phyloP scores from a whole-genome alignment of 1,140 invertebrate genomes.

The Orius insidiosus region DNA sequence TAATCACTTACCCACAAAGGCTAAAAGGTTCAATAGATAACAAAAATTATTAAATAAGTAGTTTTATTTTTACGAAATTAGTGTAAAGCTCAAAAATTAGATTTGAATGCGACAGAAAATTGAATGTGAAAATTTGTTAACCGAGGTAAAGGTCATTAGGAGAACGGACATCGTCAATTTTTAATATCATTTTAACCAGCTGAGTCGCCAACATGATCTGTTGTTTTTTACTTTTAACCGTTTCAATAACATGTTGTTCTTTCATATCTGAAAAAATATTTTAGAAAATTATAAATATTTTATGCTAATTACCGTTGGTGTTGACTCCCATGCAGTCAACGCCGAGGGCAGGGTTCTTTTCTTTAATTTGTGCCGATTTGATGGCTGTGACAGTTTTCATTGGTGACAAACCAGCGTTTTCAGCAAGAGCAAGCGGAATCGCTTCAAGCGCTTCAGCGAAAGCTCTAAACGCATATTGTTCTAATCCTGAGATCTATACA shows the following conservation, averaged over 20 bases:
- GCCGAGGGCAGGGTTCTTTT: slow-evolving; percentile 75
- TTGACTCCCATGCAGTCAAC: slow-evolving; percentile 88
- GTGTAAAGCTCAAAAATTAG: too few relatives aligned
- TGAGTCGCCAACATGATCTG: slow-evolving; percentile 93
- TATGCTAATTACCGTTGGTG: slow-evolving; percentile 39
- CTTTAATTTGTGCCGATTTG: slow-evolving; percentile 71
- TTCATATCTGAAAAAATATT: slow-evolving; percentile 83
- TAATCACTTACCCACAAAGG: too few relatives aligned
- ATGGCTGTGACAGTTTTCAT: slow-evolving; percentile 85
- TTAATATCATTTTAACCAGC: slow-evolving; percentile 98
- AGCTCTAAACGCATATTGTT: slow-evolving; percentile 93
- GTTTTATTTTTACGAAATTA: too few relatives aligned
- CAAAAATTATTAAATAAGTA: too few relatives aligned
- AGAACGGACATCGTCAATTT: slow-evolving; percentile 94
- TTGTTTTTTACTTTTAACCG: slow-evolving; percentile 90
- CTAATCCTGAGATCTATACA: slow-evolving; percentile 64
- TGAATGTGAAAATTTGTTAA: too few relatives aligned
- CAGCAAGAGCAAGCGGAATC: slow-evolving; percentile 88
- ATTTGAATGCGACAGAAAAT: too few relatives aligned
- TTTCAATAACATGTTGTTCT: slow-evolving; percentile 89
- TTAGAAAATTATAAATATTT: too few relatives aligned
- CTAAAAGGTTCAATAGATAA: too few relatives aligned
- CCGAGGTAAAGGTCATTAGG: slow-evolving; percentile 24
- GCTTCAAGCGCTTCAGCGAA: slow-evolving; percentile 92
- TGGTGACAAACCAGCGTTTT: slow-evolving; percentile 87